Base-by-base conservation (phyloP, 1,140 invertebrate genomes). In the Caenorhabditis latens region DNA sequence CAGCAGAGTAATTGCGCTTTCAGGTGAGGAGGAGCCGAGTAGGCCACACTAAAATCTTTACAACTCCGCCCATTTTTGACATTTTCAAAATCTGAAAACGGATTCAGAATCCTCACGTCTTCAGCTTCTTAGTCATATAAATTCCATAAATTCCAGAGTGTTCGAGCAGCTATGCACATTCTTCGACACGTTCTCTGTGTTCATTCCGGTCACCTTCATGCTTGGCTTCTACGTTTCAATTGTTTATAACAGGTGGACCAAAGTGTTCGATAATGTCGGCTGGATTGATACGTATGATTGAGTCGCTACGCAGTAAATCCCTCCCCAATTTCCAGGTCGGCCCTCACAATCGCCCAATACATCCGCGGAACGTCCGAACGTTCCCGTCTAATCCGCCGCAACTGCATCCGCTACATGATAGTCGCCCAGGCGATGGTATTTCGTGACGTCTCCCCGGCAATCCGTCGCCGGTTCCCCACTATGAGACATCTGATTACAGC, bases 401-500 rank as follows among this genome's bases (percentile, higher is more conserved):
- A 87, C 32, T 61, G 79, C 42, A 42, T 87, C 0, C 58, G 53
- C 8, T 84, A 58, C n/a, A 58, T 61, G 57, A 58, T 84, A n/a
- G 53, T 58, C 7, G 82, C 57, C 4, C 90, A 91, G 65, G 91
- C 90, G 16, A 86, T 91, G 53, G 90, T 91, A 24, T 92, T 87
- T 79, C 65, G 90, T 48, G 90, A 91, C 65, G 90, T 91, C 32
- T 89, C 87, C 50, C 82, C 91, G 21, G 82, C 84, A 32, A 91
- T 91, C 53, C 87, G 90, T 53, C 90, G 90, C 65, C 79, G 90
- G 6, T 91, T 91, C 67, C 90, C 90, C 13, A 92, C 91, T 11
- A 89, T 91, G 90, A 87, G 91, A 46, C 91, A 92, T 84, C 67
- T 91, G n/a, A 91, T 91, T 21, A 91, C 83, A 16, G 91, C 91